Conservation (phyloP, 2,797 vertebrate genomes). For the Podarcis siculus region DNA sequence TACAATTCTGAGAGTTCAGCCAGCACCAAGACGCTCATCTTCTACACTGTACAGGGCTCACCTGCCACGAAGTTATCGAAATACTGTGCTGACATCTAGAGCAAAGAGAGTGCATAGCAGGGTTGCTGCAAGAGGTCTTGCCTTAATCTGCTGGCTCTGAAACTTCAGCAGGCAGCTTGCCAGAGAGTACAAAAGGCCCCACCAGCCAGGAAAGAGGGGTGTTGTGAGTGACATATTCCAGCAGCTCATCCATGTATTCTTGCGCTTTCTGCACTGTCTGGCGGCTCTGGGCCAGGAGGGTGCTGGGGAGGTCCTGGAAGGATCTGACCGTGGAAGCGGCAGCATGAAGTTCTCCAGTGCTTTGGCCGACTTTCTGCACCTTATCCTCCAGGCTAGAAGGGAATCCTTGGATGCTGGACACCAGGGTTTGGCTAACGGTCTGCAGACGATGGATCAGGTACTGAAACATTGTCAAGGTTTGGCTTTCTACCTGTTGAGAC, state of each 20-base stretch:
- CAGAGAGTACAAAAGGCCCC: conserved; percentile 81
- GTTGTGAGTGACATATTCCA: conserved; percentile 85
- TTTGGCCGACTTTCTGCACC: conserved; percentile 76
- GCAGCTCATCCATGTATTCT: conserved; percentile 81
- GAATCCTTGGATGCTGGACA: conserved; percentile 65
- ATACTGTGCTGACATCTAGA: neutral
- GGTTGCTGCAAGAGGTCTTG: neutral
- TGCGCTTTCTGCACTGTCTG: conserved; percentile 69
- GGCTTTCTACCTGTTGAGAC: conserved; percentile 81
- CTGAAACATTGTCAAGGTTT: conserved; percentile 81
- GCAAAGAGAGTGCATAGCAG: neutral
- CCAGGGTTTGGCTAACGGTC: conserved; percentile 40
- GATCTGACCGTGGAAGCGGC: conserved; percentile 75
- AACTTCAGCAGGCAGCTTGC: neutral
- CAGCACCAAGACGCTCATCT: neutral
- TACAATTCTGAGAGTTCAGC: neutral
- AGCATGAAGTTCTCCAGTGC: conserved; percentile 82
- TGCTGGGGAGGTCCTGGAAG: conserved; percentile 78
- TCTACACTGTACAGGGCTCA: neutral
- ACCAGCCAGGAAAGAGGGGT: conserved; percentile 88
- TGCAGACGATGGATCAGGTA: conserved; percentile 61
- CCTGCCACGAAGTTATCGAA: neutral
- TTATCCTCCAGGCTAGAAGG: conserved; percentile 68
- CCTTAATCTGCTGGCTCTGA: neutral
- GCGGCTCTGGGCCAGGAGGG: conserved; percentile 80